Conservation (phyloP, 2,113 vertebrate species). For the Procapra przewalskii region DNA sequence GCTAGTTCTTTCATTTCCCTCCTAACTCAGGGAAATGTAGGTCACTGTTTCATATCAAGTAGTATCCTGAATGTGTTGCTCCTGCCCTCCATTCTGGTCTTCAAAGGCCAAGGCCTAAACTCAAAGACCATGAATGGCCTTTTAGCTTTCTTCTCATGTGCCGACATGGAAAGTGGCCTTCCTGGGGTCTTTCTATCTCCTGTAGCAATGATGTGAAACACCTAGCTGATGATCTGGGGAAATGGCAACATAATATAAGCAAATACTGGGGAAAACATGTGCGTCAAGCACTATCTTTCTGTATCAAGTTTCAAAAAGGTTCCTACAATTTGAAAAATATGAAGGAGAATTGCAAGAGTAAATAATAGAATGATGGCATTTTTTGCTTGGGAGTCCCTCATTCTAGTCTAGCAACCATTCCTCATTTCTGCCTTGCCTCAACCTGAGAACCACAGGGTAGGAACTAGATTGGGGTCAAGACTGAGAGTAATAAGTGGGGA, state of each 20-base stretch:
- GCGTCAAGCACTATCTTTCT: background rate
- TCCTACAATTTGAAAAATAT: background rate
- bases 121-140: background rate
- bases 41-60: background rate
- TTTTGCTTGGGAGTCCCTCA: background rate
- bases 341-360: background rate
- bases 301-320: background rate
- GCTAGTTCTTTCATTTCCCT: background rate
- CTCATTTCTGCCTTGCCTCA: background rate
- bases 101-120: background rate
- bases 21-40: background rate
- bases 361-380: background rate
- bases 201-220: background rate
- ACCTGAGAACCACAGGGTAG: background rate
- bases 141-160: background rate
- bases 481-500: background rate
- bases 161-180: background rate
- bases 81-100: background rate
- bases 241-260: background rate
- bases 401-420: too few species aligned
- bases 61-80: background rate
- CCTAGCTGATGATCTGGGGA: background rate
- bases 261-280: accelerated
- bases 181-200: background rate
- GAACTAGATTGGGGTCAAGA: background rate